These are phyloP conservation scores for Pristionchus japonicus DNA, from an alignment of 2,888 invertebrate genomes.

Conservation along the genomic window DNA sequence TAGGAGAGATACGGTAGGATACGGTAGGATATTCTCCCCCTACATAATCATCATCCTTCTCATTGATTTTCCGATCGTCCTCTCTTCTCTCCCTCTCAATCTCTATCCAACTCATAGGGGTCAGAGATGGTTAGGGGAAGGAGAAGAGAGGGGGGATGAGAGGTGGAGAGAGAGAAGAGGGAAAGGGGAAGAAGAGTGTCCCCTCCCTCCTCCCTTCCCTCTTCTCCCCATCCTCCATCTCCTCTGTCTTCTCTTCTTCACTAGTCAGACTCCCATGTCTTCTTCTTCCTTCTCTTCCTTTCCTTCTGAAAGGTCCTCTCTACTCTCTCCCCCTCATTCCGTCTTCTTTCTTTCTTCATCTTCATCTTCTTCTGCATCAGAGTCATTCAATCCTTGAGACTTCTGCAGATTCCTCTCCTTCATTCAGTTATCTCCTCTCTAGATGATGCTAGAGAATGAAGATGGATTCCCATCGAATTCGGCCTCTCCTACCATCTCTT, in stretches of 20 bases:
- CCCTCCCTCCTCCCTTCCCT: background rate
- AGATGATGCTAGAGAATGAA: background rate
- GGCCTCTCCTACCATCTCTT: background rate
- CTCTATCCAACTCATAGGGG: constrained; percentile 29
- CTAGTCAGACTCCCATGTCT: background rate
- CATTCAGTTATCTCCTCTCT: background rate
- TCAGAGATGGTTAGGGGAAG: constrained; percentile 1
- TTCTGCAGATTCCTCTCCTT: background rate
- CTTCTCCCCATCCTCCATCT: constrained; percentile 17
- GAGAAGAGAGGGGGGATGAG: constrained; percentile 6
- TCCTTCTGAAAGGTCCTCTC: background rate
- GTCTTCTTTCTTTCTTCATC: background rate
- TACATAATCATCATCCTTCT: background rate
- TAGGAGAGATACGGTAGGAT: background rate
- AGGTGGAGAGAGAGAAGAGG: constrained; percentile 1
- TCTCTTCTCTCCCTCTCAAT: constrained; percentile 9
- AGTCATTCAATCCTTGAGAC: background rate
- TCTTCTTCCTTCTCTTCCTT: constrained; percentile 5
- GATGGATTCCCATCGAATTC: background rate
- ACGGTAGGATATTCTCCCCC: background rate
- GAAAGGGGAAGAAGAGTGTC: background rate
- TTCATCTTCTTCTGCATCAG: background rate
- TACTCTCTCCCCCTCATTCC: background rate
- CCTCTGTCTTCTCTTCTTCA: constrained; percentile 29
- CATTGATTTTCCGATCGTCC: constrained; percentile 10